phyloP scores from a whole-genome alignment of 2,113 vertebrate species.

The Rhegmatorhina hoffmannsi region DNA sequence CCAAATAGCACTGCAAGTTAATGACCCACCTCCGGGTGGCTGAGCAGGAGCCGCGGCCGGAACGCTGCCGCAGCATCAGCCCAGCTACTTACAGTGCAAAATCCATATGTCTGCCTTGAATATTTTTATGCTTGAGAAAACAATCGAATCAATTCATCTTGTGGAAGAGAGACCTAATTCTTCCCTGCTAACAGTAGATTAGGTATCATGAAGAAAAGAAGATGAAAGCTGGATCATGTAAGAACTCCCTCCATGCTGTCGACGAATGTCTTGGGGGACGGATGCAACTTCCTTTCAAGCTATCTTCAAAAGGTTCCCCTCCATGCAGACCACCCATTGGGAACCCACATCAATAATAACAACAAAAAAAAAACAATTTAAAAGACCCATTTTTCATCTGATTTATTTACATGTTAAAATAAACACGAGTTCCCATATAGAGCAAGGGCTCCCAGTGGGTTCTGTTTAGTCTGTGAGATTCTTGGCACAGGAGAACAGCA shows the following conservation, averaged over 20 bases:
- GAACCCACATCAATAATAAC: constrained; percentile 8
- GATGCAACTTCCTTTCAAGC: constrained; percentile 26
- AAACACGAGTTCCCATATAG: background rate
- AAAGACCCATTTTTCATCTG: constrained; percentile 3
- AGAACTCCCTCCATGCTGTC: background rate
- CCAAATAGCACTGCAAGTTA: background rate
- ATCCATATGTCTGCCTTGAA: background rate
- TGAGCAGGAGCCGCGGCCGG: background rate
- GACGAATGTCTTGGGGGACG: background rate
- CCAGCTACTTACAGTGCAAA: background rate
- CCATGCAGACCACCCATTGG: background rate
- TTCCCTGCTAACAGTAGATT: background rate
- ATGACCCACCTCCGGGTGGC: background rate
- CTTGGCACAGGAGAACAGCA: background rate
- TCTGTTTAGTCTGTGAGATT: constrained; percentile 55
- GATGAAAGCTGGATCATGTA: constrained; percentile 12
- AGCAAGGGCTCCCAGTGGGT: constrained; percentile 28
- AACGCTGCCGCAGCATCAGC: background rate
- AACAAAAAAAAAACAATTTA: background rate
- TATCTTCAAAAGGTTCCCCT: constrained; percentile 37
- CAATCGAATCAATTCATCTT: constrained; percentile 14
- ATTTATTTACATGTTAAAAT: constrained; percentile 46
- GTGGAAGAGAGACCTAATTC: background rate
- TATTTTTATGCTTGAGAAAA: constrained; percentile 17
- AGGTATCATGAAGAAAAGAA: background rate